Evolutionary conservation across 2,797 vertebrate species (phyloP).

Genomic region (Podarcis lilfordi): DNA sequence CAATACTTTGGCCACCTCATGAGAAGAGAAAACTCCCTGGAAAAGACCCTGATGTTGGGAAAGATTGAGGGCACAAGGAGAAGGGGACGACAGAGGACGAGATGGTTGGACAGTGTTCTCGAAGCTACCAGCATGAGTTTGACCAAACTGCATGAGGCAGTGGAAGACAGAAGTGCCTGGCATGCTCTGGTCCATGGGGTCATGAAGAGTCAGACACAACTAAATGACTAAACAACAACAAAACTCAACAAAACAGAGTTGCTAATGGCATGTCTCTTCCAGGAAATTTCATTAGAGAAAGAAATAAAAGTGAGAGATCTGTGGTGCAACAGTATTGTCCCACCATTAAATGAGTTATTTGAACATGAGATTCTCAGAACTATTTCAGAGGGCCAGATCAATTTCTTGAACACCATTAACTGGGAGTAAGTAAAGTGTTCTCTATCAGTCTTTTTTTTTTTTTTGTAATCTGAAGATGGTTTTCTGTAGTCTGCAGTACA

Average conservation of each 20-base stretch:
- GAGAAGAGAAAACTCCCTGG: too few species aligned
- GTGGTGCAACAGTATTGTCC: neutral
- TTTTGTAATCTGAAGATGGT: constrained; percentile 34
- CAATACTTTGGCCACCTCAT: too few species aligned
- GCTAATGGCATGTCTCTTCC: constrained; percentile 14
- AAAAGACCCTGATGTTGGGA: too few species aligned
- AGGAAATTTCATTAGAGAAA: constrained; percentile 18
- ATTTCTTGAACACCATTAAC: constrained; percentile 33
- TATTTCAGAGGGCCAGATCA: neutral
- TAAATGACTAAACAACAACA: too few species aligned
- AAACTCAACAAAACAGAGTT: neutral
- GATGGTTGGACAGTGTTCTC: too few species aligned
- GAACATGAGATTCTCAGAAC: constrained; percentile 31
- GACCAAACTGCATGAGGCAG: too few species aligned
- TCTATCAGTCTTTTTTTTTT: constrained; percentile 15
- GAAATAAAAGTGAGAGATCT: neutral
- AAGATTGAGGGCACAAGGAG: too few species aligned
- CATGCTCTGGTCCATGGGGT: too few species aligned
- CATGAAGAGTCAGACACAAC: too few species aligned
- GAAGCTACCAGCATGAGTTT: too few species aligned
- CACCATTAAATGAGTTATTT: constrained; percentile 4
- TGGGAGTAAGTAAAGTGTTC: neutral
- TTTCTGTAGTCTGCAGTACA: constrained; percentile 41
- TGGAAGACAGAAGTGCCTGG: too few species aligned
- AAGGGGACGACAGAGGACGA: too few species aligned